Percentiles rank a stretch among this genome's conserved stretches.
Evolutionary conservation across 1,140 invertebrate species (phyloP).

Genomic region (Stegodyphus dumicola): DNA sequence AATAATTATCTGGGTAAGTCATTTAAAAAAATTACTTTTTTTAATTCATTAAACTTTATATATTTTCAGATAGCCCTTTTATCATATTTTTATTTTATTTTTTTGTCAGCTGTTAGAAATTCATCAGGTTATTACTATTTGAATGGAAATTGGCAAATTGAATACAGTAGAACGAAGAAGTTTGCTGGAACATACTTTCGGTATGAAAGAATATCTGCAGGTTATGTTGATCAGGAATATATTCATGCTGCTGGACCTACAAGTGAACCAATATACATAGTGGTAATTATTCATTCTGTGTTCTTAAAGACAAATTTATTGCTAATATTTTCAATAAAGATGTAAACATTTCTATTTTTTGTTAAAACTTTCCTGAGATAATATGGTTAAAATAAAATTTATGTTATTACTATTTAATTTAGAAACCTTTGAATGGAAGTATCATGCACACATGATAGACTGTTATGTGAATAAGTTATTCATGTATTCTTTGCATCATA

Average conservation of each 20-base stretch:
- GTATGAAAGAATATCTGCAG: constrained; percentile 75
- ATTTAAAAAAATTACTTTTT: not conserved
- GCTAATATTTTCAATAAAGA: not conserved
- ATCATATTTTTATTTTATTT: not conserved
- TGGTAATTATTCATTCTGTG: constrained; percentile 72
- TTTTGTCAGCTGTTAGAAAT: constrained; percentile 81
- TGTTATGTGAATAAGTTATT: too few relatives aligned
- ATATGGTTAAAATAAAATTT: constrained; percentile 56
- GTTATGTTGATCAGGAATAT: constrained; percentile 84
- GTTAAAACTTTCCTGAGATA: not conserved
- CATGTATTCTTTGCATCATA: too few relatives aligned
- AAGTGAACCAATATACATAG: constrained; percentile 85
- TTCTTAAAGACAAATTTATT: not conserved
- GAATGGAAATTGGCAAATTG: constrained; percentile 94
- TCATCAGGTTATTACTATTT: constrained; percentile 85
- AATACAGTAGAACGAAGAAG: constrained; percentile 82
- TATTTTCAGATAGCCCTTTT: not conserved
- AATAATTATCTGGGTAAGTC: constrained; percentile 92
- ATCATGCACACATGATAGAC: too few relatives aligned
- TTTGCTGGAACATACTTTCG: constrained; percentile 87
- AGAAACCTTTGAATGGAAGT: too few relatives aligned
- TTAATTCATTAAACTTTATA: not conserved
- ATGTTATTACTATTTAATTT: not conserved
- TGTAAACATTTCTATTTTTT: too few relatives aligned
- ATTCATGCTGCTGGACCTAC: constrained; percentile 87